Base-by-base conservation (phyloP, 2,113 vertebrate genomes). In the Centropristis striata region DNA sequence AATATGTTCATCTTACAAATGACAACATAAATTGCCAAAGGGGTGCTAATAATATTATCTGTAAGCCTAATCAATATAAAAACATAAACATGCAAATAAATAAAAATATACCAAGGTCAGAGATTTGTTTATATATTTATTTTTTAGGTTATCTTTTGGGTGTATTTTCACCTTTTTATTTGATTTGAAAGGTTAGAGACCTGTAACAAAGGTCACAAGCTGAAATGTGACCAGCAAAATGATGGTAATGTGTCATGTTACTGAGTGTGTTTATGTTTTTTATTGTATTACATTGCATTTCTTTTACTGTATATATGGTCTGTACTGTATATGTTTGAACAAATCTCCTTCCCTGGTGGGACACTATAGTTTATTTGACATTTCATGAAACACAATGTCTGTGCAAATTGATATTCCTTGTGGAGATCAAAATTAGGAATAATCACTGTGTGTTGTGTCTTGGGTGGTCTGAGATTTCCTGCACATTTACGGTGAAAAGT, bases 401-500 rank as follows among this genome's bases (percentile, higher is more conserved):
- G 37, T 55, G 27, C 2, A 16, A 10, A 18, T 50, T 5, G 2
- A 28, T 25, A 32, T 61, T 1, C 8, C 39, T 18, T 50, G 23
- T 41, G 15, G 2, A 12, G 44, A 9, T 53, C 27, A 1, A 3
- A 23, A 71, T 69, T 11, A 8, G 28, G 18, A 25, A 27, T 28
- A 36, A 58, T 65, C 11, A 0, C 14, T 72, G 25, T 54, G 41
- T 58, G 47, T 72, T 74, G 55, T 63, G 49, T 44, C 53, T 72
- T 82, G 78, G 84, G 88, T 82, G 90, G 82, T 86, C 84, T 79
- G 61, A 79, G 15, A 77, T 71, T 83, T 88, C 87, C 55, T 72
- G 64, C 15, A 36, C 63, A 14, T 75, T 75, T 49, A 64, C 65
- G 53, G 53, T 73, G 23, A 76, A 59, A 79, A 71, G 49, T 75